Evolutionary conservation across 1,140 invertebrate genomes (phyloP).

Genomic region (Macrosteles quadrilineatus): DNA sequence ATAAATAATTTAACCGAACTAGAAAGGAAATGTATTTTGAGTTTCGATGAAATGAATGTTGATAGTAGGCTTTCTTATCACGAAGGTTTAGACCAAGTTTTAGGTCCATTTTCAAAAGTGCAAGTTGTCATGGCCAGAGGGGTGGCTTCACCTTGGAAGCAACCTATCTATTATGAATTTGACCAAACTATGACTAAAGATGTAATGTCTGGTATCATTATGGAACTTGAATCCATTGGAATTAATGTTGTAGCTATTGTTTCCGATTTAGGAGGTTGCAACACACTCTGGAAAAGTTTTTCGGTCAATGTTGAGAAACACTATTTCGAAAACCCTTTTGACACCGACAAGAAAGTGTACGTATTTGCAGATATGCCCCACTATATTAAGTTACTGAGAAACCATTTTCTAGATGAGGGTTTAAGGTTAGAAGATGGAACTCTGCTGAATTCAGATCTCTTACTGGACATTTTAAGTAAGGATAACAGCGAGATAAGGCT

Average conservation of each 20-base stretch:
- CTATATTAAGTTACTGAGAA: no score
- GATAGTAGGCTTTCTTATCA: background rate
- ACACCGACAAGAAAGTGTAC: background rate
- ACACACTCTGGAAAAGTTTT: no score
- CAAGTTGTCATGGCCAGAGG: no score
- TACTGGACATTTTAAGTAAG: background rate
- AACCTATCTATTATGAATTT: background rate
- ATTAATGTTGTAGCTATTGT: background rate
- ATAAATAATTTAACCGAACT: no score
- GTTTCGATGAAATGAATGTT: background rate
- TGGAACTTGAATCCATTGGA: background rate
- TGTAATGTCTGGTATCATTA: background rate
- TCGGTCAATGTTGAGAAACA: background rate
- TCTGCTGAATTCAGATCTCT: background rate
- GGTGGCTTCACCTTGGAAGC: no score
- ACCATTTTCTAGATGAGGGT: no score
- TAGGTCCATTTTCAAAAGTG: no score
- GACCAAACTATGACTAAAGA: background rate
- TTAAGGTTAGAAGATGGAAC: background rate
- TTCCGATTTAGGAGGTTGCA: background rate
- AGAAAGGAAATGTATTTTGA: background rate
- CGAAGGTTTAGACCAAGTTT: no score
- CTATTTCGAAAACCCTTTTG: background rate
- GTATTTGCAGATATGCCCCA: background rate
- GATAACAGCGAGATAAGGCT: background rate